A percentile compares a stretch with the other conserved stretches of the same genome.
Evolutionary conservation across 2,113 vertebrate genomes (phyloP).

Genomic region (Carassius gibelio): DNA sequence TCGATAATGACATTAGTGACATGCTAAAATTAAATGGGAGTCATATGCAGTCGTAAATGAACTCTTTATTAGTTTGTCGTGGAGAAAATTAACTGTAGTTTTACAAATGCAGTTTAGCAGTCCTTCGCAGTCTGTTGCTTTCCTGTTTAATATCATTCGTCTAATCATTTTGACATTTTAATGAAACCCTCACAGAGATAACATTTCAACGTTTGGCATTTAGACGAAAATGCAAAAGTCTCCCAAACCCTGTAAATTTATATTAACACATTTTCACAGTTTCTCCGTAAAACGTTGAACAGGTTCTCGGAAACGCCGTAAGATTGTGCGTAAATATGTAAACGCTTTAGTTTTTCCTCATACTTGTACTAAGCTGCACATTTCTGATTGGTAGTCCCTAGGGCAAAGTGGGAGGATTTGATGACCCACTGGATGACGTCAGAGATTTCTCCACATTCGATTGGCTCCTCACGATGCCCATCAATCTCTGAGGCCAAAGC

Average conservation of each 20-base stretch:
- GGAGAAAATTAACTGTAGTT: not conserved
- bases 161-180: not conserved
- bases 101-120: not conserved
- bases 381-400: slow-evolving; percentile 58
- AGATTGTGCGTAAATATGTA: not conserved
- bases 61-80: not conserved
- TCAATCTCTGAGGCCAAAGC: slow-evolving; percentile 43
- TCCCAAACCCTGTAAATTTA: not conserved
- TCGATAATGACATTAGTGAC: slow-evolving; percentile 1
- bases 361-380: slow-evolving; percentile 24
- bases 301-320: not conserved
- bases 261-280: not conserved
- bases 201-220: not conserved
- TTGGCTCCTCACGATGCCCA: slow-evolving; percentile 38
- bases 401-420: slow-evolving; percentile 36
- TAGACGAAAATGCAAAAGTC: not conserved
- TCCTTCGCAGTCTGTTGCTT: not conserved
- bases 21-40: not conserved
- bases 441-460: not conserved
- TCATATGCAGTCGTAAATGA: not conserved
- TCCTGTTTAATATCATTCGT: not conserved
- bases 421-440: slow-evolving; percentile 36
- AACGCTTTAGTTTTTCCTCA: not conserved
- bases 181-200: not conserved
- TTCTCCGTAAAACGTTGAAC: not conserved